These are phyloP conservation scores for Maconellicoccus hirsutus DNA, from an alignment of 1,140 invertebrate genomes.

Conservation along the genomic window DNA sequence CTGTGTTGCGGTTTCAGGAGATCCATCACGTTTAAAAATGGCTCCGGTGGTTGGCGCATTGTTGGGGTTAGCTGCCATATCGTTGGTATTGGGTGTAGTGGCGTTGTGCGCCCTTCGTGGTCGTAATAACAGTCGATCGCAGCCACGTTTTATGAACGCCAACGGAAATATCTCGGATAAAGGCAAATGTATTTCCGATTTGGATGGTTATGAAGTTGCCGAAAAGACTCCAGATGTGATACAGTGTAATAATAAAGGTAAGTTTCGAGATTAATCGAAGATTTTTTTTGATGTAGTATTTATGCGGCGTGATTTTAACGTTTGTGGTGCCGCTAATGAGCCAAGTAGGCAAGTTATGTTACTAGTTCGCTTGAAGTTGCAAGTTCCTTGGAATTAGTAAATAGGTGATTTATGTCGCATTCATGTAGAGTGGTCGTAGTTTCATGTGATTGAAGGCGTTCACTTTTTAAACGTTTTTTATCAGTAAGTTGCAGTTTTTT, in stretches of 20 bases:
- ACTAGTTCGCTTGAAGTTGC: no score
- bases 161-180: not conserved
- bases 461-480: no score
- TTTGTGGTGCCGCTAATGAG: no score
- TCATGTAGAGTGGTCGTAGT: no score
- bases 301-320: no score
- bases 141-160: not conserved
- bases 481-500: no score
- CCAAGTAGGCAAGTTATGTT: no score
- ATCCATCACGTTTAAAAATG: slow-evolving; percentile 12
- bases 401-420: no score
- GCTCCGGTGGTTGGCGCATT: slow-evolving; percentile 6
- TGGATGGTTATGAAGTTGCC: not conserved
- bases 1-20: slow-evolving; percentile 16
- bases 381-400: no score
- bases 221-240: slow-evolving; percentile 8
- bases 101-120: slow-evolving; percentile 12
- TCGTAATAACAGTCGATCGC: not conserved
- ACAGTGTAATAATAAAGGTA: slow-evolving; percentile 17
- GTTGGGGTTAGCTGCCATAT: slow-evolving; percentile 18
- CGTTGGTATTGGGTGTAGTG: not conserved
- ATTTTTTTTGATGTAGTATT: no score
- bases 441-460: no score
- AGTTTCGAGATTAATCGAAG: no score
- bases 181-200: slow-evolving; percentile 6